Percentiles rank a stretch among this genome's conserved stretches.
phyloP scores from a whole-genome alignment of 2,797 vertebrate species.

The Falco naumanni region DNA sequence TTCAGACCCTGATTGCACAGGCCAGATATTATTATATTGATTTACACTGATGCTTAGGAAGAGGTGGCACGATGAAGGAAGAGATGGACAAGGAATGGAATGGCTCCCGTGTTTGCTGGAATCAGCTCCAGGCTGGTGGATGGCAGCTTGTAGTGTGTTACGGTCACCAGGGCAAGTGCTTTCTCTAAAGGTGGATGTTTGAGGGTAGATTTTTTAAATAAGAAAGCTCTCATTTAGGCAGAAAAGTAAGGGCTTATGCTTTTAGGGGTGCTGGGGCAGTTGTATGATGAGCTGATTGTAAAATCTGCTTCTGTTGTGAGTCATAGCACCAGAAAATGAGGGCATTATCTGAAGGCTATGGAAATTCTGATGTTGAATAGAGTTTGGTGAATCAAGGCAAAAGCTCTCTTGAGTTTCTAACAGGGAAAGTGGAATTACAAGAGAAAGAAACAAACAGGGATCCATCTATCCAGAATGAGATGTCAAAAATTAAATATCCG shows the following conservation, averaged over 20 bases:
- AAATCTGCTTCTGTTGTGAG: not conserved
- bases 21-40: not conserved
- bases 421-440: not conserved
- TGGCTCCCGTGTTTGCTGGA: too few relatives aligned
- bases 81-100: not conserved
- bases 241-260: not conserved
- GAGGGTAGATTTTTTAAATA: not conserved
- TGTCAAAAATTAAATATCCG: not conserved
- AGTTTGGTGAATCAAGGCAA: not conserved
- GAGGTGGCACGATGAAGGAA: too few relatives aligned
- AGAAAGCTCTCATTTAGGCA: not conserved
- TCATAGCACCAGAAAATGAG: not conserved
- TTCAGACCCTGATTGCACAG: too few relatives aligned
- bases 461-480: not conserved
- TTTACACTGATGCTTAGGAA: not conserved
- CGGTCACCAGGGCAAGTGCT: not conserved
- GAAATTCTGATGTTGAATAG: not conserved
- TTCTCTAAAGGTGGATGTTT: too few relatives aligned
- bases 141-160: too few relatives aligned
- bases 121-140: not conserved
- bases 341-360: accelerated
- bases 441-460: not conserved
- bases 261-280: not conserved
- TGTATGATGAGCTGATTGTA: not conserved
- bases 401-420: not conserved